Base-by-base conservation (phyloP, 2,113 vertebrate genomes). In the Rhinichthys klamathensis region DNA sequence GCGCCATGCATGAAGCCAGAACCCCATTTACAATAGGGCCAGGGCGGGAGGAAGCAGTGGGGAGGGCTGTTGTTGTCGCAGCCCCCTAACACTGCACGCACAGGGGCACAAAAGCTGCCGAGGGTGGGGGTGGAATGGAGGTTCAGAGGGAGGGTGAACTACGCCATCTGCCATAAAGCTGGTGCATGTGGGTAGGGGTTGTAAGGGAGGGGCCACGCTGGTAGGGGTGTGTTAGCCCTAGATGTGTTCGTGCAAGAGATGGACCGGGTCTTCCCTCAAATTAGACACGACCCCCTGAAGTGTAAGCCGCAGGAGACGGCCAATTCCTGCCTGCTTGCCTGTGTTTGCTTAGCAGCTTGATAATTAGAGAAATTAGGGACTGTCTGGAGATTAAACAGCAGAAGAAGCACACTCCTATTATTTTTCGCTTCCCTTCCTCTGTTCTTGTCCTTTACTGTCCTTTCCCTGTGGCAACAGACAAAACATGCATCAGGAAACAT, bases 101-200 rank as follows among this genome's bases (percentile, higher is more conserved):
- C 41, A 49, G 79, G 73, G 83, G 83, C 83, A 89, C 88, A 89
- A 89, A 86, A 82, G 88, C 69, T 84, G 73, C 69, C 0, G 65
- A 73, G 78, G 79, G 80, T 63, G 77, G 74, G 79, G 73, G 86
- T 51, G 16, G 30, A 67, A 70, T 70, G 77, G 61, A 81, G 75
- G 79, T 49, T 83, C 67, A 79, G 63, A 78, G 81, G 80, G 84
- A 82, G 79, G 80, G 38, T 49, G 54, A 86, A 76, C 83, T 56
- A 84, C 88, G 86, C 88, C 88, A 89, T 89, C 88, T 89, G 88
- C 82, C 85, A 79, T 87, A 82, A 86, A 82, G 85, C 79, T 82
- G 82, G 76, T 63, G 65, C 41, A 9, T 61, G 30, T 72, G 75
- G 76, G 84, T 25, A 16, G 67, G 77, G 61, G 65, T 46, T 27